These are phyloP conservation scores for Archocentrus centrarchus DNA, from an alignment of 2,113 vertebrate species.

Conservation along the genomic window DNA sequence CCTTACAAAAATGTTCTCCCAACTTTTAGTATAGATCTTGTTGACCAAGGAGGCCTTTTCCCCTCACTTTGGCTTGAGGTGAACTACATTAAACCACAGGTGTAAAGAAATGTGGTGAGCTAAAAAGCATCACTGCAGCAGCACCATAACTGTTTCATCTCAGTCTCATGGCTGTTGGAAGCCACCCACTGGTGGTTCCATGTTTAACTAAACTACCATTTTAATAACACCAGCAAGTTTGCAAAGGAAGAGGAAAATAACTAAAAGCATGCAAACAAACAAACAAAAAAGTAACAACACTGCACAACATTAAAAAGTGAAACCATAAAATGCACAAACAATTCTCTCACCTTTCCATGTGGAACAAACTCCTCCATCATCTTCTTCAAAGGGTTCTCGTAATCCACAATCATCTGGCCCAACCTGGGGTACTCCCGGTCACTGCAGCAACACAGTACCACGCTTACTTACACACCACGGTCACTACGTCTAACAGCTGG, in stretches of 20 bases:
- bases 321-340: fast-evolving
- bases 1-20: fast-evolving
- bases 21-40: background rate
- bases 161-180: too few species aligned
- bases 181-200: too few species aligned
- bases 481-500: background rate
- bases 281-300: background rate
- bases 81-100: too few species aligned
- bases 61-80: too few species aligned
- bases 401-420: conserved; percentile 99
- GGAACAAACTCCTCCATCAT: conserved; percentile 99
- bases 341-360: conserved; percentile 89
- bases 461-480: background rate
- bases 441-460: conserved; percentile 73
- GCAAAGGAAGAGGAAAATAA: too few species aligned
- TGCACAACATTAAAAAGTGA: fast-evolving
- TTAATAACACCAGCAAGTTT: too few species aligned
- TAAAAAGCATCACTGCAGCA: too few species aligned
- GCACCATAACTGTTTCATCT: too few species aligned
- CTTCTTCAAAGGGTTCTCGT: conserved; percentile 98
- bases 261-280: too few species aligned
- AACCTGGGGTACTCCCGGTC: conserved; percentile 97
- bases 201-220: too few species aligned
- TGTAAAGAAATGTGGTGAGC: too few species aligned
- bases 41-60: too few species aligned